A percentile compares a stretch with the other conserved stretches of the same genome.
Conservation (phyloP, 1,140 invertebrate genomes). For the Saccostrea echinata region DNA sequence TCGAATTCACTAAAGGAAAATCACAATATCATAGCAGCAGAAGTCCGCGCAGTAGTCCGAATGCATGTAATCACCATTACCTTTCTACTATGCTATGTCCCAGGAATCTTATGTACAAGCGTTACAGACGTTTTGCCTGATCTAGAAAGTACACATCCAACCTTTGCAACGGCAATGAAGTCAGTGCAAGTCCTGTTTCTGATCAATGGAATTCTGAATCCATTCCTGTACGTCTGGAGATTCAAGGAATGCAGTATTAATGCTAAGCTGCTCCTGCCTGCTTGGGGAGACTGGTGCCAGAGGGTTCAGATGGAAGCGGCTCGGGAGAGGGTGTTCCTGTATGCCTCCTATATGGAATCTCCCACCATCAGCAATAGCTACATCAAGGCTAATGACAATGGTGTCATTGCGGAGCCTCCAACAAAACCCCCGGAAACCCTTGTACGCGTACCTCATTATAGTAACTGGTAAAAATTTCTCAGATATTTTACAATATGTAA, state of each 20-base stretch:
- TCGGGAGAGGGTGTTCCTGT: neutral
- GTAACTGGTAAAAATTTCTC: no score
- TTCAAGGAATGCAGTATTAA: neutral
- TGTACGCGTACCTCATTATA: no score
- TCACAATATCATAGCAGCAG: neutral
- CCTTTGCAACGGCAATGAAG: neutral
- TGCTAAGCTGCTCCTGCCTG: neutral
- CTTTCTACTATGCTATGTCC: neutral
- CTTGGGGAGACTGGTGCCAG: neutral
- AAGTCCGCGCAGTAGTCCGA: neutral
- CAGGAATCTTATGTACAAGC: neutral
- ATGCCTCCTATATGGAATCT: slow-evolving; percentile 10
- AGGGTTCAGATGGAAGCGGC: neutral
- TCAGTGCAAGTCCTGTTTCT: neutral
- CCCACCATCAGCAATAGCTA: neutral
- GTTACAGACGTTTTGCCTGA: neutral
- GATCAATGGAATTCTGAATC: neutral
- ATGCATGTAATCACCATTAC: neutral
- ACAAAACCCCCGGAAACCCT: no score
- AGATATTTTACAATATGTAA: no score
- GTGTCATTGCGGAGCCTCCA: no score
- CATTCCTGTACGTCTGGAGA: slow-evolving; percentile 5
- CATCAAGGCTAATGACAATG: neutral
- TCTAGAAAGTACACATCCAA: neutral
- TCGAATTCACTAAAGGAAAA: neutral